Percentiles rank a stretch among this genome's conserved stretches.
These are phyloP conservation scores for Hemaris fuciformis DNA, from an alignment of 2,888 invertebrate genomes.

Conservation along the genomic window DNA sequence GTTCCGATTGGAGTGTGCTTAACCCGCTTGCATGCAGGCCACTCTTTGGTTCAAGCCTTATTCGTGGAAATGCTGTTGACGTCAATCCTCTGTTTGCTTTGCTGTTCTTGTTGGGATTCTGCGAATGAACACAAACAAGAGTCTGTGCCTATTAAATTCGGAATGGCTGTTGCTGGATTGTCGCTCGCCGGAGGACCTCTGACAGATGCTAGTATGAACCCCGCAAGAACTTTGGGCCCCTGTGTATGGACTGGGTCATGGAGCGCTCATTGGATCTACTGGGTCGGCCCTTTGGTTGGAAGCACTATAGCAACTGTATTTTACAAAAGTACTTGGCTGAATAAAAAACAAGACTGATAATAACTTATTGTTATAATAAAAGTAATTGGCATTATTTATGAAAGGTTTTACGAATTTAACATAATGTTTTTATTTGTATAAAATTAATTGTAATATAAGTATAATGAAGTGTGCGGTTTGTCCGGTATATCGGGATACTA, in stretches of 20 bases:
- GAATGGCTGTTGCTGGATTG: slow-evolving; percentile 83
- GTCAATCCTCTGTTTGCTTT: slow-evolving; percentile 83
- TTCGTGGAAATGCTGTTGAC: slow-evolving; percentile 85
- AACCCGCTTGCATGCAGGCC: slow-evolving; percentile 77
- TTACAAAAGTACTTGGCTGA: slow-evolving; percentile 54
- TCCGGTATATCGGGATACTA: neutral
- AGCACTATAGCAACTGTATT: slow-evolving; percentile 49
- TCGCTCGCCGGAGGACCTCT: slow-evolving; percentile 85
- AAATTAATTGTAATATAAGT: neutral
- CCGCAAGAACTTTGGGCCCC: slow-evolving; percentile 86
- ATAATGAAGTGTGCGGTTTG: neutral
- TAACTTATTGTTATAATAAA: neutral
- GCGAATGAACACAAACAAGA: slow-evolving; percentile 84
- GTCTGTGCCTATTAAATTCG: slow-evolving; percentile 85
- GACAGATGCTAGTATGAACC: slow-evolving; percentile 88
- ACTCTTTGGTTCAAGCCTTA: slow-evolving; percentile 78
- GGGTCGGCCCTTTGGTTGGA: slow-evolving; percentile 83
- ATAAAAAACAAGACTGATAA: slow-evolving; percentile 24
- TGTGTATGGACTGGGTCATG: slow-evolving; percentile 86
- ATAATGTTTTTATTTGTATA: neutral
- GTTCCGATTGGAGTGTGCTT: slow-evolving; percentile 79
- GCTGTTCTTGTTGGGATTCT: slow-evolving; percentile 88
- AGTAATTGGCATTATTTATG: neutral
- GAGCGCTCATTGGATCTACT: slow-evolving; percentile 86
- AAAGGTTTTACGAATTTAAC: neutral